These are phyloP conservation scores for Phalacrocorax aristotelis DNA, from an alignment of 2,113 vertebrate species.

Conservation along the genomic window DNA sequence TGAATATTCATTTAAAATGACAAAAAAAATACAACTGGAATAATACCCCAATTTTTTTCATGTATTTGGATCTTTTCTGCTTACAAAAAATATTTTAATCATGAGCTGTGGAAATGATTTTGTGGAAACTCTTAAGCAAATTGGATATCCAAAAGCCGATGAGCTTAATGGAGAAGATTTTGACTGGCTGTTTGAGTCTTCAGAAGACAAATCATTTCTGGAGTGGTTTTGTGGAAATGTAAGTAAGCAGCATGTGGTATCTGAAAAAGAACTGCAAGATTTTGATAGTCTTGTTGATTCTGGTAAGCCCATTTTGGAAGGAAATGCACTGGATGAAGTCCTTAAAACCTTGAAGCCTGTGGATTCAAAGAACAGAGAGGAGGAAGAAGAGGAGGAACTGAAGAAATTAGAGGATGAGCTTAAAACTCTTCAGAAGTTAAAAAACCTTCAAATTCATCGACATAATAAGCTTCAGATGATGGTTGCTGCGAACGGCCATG, in stretches of 20 bases:
- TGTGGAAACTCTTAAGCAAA: slow-evolving; percentile 83
- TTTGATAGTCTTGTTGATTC: slow-evolving; percentile 75
- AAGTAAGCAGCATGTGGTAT: slow-evolving; percentile 77
- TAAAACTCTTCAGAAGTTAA: slow-evolving; percentile 76
- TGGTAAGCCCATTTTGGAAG: slow-evolving; percentile 82
- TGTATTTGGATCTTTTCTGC: slow-evolving; percentile 27
- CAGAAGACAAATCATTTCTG: slow-evolving; percentile 80
- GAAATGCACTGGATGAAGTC: slow-evolving; percentile 77
- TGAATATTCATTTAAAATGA: neutral
- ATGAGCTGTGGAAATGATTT: slow-evolving; percentile 87
- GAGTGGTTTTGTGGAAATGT: slow-evolving; percentile 86
- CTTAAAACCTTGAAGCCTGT: slow-evolving; percentile 77
- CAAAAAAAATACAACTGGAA: neutral
- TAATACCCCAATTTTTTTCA: neutral
- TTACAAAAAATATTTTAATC: neutral
- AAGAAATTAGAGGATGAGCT: slow-evolving; percentile 83
- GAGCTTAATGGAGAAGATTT: slow-evolving; percentile 87
- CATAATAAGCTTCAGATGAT: slow-evolving; percentile 80
- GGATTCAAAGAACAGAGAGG: slow-evolving; percentile 26
- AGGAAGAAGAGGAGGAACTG: slow-evolving; percentile 56
- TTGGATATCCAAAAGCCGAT: slow-evolving; percentile 81
- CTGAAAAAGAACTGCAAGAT: slow-evolving; percentile 76
- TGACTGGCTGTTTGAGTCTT: slow-evolving; percentile 91
- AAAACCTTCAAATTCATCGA: slow-evolving; percentile 77
- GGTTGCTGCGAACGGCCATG: slow-evolving; percentile 63